Base-by-base conservation (phyloP, 2,113 vertebrate genomes). In the Garra rufa region DNA sequence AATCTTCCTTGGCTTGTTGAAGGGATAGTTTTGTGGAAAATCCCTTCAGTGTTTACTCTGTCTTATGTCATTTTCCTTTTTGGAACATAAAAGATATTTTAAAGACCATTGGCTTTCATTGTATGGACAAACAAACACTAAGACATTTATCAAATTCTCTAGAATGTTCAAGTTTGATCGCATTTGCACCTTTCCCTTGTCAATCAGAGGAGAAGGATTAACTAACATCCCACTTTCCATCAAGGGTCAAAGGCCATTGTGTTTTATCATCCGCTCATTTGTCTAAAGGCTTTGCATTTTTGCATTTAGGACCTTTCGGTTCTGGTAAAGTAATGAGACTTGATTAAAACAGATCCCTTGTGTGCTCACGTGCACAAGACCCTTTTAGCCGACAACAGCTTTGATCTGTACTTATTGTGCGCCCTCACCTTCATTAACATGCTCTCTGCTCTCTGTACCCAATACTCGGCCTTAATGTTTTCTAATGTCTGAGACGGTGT, bases 401-500 rank as follows among this genome's bases (percentile, higher is more conserved):
- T 74, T 81, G 69, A 81, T 81, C 69, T 65, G 30, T 81, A n/a
- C n/a, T 63, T 79, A 80, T 65, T 80, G 77, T 80, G 52, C 24
- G 52, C 30, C 55, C 69, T 61, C 78, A 81, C 46, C 69, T 84
- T 87, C 80, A 84, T 84, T 84, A 81, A 52, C 24, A 75, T 55
- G 69, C 46, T 28, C 69, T 44, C 59, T 50, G 38, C 43, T 80
- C 77, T 69, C n/a, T 67, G 9, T 81, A 52, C 61, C 46, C 73
- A 52, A 80, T 83, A 50, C 24, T 44, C 50, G 0, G 67, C 41
- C 50, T 55, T 73, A 85, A 85, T 71, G 76, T 57, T 61, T 78
- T 78, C 28, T 86, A 83, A 86, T 80, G 65, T 50, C 11, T 17
- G 48, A 65, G 48, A 70, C 1, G 48, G 17, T 73, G 76, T 71